Evolutionary conservation across 2,113 vertebrate species (phyloP).

Genomic region (Periophthalmus modestus): DNA sequence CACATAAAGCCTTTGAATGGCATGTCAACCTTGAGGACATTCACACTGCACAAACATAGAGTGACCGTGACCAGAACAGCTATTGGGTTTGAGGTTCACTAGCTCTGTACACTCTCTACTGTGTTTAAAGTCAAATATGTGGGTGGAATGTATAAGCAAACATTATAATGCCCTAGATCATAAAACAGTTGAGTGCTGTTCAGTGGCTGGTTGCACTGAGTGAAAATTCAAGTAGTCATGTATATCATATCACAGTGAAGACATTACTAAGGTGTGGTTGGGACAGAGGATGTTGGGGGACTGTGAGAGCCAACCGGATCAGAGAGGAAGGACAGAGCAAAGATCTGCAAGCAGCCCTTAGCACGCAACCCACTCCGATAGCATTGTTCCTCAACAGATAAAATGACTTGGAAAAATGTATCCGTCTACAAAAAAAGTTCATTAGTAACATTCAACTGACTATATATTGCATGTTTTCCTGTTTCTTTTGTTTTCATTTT

Average conservation of each 20-base stretch:
- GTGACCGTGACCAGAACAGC: conserved; percentile 46
- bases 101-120: conserved; percentile 41
- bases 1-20: background rate
- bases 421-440: conserved; percentile 33
- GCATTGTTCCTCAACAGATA: conserved; percentile 70
- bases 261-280: conserved; percentile 53
- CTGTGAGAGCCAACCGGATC: conserved; percentile 66
- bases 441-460: background rate
- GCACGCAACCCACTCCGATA: conserved; percentile 67
- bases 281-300: conserved; percentile 72
- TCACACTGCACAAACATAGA: conserved; percentile 58
- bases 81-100: conserved; percentile 43
- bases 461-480: too few relatives aligned
- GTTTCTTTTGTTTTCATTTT: background rate
- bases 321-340: conserved; percentile 69
- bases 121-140: conserved; percentile 34
- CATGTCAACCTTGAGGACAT: conserved; percentile 58
- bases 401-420: conserved; percentile 45
- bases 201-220: conserved; percentile 11
- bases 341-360: conserved; percentile 69
- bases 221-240: conserved; percentile 33
- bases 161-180: conserved; percentile 34
- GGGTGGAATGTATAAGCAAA: conserved; percentile 53
- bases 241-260: conserved; percentile 29
- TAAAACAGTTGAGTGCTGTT: conserved; percentile 22